Conservation (phyloP, 2,888 invertebrate species). For the Reticulitermes lucifugus region DNA sequence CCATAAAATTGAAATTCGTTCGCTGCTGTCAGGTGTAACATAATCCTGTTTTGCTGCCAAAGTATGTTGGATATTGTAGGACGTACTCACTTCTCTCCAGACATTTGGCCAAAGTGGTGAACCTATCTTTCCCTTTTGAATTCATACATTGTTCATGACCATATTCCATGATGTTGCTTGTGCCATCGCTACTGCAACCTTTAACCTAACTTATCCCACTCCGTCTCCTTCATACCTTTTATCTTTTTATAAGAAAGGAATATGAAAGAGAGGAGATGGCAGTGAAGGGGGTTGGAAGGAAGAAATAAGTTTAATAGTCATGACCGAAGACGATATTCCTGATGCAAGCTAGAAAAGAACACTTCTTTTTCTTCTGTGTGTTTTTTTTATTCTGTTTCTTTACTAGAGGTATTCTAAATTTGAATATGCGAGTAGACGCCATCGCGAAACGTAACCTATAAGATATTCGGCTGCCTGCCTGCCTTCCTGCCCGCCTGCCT, state of each 20-base stretch:
- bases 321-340: slow-evolving; percentile 46
- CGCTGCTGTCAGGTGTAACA: neutral
- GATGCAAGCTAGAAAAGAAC: slow-evolving; percentile 36
- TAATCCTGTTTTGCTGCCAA: slow-evolving; percentile 30
- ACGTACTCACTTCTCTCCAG: slow-evolving; percentile 28
- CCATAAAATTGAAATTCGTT: too few species aligned
- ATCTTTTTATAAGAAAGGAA: slow-evolving; percentile 50
- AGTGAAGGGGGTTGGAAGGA: slow-evolving; percentile 26
- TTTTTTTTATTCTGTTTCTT: slow-evolving; percentile 26
- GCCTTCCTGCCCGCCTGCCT: slow-evolving; percentile 16
- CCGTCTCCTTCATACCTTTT: slow-evolving; percentile 39
- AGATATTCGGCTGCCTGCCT: slow-evolving; percentile 36
- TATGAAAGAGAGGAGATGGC: slow-evolving; percentile 43
- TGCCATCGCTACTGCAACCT: slow-evolving; percentile 33
- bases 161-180: slow-evolving; percentile 33
- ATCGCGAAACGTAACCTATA: slow-evolving; percentile 36
- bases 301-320: slow-evolving; percentile 51
- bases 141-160: slow-evolving; percentile 51
- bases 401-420: slow-evolving; percentile 41
- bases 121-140: slow-evolving; percentile 49
- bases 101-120: slow-evolving; percentile 49
- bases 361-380: slow-evolving; percentile 33
- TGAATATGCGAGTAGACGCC: slow-evolving; percentile 39
- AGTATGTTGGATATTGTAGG: neutral
- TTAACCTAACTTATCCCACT: slow-evolving; percentile 36